Conservation (phyloP, 1,140 invertebrate genomes). For the Drosophila auraria region DNA sequence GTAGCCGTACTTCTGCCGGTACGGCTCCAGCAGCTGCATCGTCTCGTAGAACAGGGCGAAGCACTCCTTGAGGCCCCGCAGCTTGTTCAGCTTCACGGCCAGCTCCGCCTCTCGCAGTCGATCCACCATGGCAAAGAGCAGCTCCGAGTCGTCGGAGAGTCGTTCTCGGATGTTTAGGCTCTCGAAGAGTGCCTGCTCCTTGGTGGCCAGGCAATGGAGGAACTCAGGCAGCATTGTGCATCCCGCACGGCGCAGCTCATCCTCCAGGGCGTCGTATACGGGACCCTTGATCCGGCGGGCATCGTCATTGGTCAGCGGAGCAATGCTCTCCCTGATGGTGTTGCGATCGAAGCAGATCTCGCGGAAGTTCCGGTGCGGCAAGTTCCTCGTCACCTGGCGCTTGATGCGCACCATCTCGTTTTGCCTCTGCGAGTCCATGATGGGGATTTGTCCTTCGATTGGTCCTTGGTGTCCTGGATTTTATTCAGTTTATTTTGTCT, state of each 20-base stretch:
- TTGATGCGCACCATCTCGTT: slow-evolving; percentile 53
- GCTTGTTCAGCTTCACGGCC: slow-evolving; percentile 29
- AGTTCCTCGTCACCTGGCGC: slow-evolving; percentile 51
- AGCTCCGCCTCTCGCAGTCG: slow-evolving; percentile 63
- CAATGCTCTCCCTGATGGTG: slow-evolving; percentile 45
- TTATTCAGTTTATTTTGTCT: not conserved
- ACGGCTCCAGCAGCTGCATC: slow-evolving; percentile 58
- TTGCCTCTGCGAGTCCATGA: slow-evolving; percentile 36
- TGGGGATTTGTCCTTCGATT: too few relatives aligned
- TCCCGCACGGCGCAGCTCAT: slow-evolving; percentile 57
- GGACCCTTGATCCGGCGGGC: slow-evolving; percentile 55
- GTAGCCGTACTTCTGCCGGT: slow-evolving; percentile 63
- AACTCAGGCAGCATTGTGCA: slow-evolving; percentile 65
- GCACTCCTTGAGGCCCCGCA: slow-evolving; percentile 41
- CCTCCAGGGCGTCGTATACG: slow-evolving; percentile 56
- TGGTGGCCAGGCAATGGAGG: slow-evolving; percentile 59
- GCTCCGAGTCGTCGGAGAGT: slow-evolving; percentile 46
- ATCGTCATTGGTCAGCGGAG: slow-evolving; percentile 35
- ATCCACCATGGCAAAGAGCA: slow-evolving; percentile 58
- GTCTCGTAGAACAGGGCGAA: slow-evolving; percentile 63
- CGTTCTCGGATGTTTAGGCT: slow-evolving; percentile 58
- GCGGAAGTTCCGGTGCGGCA: slow-evolving; percentile 64
- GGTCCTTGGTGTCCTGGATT: too few relatives aligned
- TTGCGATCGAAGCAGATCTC: slow-evolving; percentile 65
- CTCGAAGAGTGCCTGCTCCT: slow-evolving; percentile 62